Evolutionary conservation across 1,140 invertebrate genomes (phyloP).

Genomic region (Zaprionus ornatus): DNA sequence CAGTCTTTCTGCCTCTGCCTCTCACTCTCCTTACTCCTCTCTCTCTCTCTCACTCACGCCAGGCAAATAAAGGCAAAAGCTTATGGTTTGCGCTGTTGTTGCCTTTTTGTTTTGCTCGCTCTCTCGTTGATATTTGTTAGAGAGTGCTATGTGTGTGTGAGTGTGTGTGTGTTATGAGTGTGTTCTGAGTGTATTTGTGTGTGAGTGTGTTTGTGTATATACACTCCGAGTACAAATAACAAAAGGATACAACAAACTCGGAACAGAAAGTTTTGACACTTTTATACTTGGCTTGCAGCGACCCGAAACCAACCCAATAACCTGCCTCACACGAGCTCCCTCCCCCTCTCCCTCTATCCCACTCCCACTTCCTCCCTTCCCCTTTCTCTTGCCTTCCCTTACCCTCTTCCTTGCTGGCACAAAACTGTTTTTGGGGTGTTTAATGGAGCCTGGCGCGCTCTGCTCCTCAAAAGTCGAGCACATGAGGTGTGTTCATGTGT

Average conservation of each 20-base stretch:
- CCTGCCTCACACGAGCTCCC: slow-evolving; percentile 11
- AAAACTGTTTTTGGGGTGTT: slow-evolving; percentile 55
- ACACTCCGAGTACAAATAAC: slow-evolving; percentile 50
- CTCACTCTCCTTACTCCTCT: slow-evolving; percentile 5
- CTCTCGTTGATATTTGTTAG: slow-evolving; percentile 38
- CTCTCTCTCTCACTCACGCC: neutral
- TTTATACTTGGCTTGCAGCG: slow-evolving; percentile 76
- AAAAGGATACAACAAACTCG: slow-evolving; percentile 76
- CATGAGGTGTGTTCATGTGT: slow-evolving; percentile 15
- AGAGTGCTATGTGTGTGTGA: slow-evolving; percentile 12
- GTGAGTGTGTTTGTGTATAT: slow-evolving; percentile 32
- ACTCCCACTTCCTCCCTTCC: neutral
- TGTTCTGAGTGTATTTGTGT: slow-evolving; percentile 10
- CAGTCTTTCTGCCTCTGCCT: slow-evolving; percentile 10
- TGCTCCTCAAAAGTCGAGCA: slow-evolving; percentile 62
- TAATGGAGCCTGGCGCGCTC: slow-evolving; percentile 71
- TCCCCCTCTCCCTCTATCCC: slow-evolving; percentile 15
- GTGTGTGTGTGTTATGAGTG: slow-evolving; percentile 3
- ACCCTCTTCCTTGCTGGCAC: slow-evolving; percentile 7
- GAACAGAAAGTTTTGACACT: slow-evolving; percentile 79
- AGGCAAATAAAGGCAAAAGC: slow-evolving; percentile 52
- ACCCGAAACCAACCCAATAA: slow-evolving; percentile 56
- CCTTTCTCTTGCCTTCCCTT: slow-evolving; percentile 11
- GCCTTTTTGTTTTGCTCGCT: slow-evolving; percentile 29
- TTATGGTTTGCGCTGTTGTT: slow-evolving; percentile 64